These are phyloP conservation scores for Anas platyrhynchos DNA, from an alignment of 2,113 vertebrate genomes.

Conservation along the genomic window DNA sequence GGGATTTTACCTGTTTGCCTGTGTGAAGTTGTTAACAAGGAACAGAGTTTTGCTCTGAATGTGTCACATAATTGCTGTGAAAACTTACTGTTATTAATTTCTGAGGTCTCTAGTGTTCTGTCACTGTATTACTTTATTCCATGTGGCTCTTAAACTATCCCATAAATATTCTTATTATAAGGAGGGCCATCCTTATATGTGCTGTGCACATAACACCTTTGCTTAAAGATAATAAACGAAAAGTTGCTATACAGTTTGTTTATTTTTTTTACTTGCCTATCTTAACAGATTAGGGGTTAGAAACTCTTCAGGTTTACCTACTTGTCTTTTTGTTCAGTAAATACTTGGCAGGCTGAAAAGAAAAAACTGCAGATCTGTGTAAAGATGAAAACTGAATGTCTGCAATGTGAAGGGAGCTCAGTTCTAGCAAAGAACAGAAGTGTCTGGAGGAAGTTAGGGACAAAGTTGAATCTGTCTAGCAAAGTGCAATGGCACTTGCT, in stretches of 20 bases:
- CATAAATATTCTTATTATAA: neutral
- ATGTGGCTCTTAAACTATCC: neutral
- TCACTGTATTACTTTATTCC: neutral
- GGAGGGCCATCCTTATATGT: neutral
- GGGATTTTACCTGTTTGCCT: neutral
- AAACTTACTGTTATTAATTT: neutral
- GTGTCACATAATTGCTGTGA: neutral
- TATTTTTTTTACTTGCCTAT: neutral
- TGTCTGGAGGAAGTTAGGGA: neutral
- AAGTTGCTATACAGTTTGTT: neutral
- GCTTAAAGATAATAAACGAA: neutral
- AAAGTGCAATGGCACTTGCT: neutral
- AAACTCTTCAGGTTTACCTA: neutral
- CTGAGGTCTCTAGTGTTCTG: neutral
- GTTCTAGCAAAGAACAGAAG: neutral
- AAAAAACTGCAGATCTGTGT: neutral
- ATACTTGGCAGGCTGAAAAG: neutral
- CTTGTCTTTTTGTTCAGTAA: neutral
- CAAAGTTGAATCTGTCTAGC: neutral
- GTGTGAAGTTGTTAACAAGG: neutral
- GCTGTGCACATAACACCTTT: neutral
- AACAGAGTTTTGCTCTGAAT: neutral
- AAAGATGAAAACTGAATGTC: neutral
- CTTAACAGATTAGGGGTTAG: neutral
- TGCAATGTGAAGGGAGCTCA: neutral